Conservation (phyloP, 2,113 vertebrate genomes). For the Dryoscopus gambensis region DNA sequence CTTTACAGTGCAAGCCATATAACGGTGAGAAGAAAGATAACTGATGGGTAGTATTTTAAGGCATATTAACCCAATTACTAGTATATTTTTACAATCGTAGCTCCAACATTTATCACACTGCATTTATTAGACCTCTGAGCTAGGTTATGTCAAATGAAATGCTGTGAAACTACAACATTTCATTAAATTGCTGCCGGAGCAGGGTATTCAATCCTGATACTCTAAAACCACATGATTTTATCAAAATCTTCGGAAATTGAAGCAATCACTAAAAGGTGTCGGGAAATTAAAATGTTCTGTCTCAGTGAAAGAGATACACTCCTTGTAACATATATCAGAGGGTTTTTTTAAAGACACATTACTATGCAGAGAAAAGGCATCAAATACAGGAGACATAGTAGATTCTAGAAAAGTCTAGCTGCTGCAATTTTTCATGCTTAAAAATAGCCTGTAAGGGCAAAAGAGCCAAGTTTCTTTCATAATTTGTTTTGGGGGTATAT, state of each 20-base stretch:
- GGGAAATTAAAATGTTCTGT: slow-evolving; percentile 92
- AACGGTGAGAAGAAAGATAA: slow-evolving; percentile 80
- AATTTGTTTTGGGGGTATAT: neutral
- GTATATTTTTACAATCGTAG: slow-evolving; percentile 90
- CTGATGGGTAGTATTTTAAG: slow-evolving; percentile 97
- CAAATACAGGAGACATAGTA: slow-evolving; percentile 67
- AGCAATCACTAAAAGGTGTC: slow-evolving; percentile 92
- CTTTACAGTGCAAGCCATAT: slow-evolving; percentile 52
- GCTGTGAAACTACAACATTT: slow-evolving; percentile 77
- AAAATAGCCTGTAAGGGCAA: slow-evolving; percentile 50
- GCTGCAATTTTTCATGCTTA: slow-evolving; percentile 73
- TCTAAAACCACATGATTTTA: slow-evolving; percentile 87
- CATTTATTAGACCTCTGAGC: slow-evolving; percentile 83
- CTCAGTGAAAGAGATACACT: slow-evolving; percentile 84
- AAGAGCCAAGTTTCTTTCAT: neutral
- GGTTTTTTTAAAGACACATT: slow-evolving; percentile 79
- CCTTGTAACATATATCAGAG: slow-evolving; percentile 86
- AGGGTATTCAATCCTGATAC: slow-evolving; percentile 79
- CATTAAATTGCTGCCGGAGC: slow-evolving; percentile 79
- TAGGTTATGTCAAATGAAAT: slow-evolving; percentile 82
- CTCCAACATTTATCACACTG: slow-evolving; percentile 84
- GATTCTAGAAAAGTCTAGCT: slow-evolving; percentile 72
- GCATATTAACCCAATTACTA: slow-evolving; percentile 99
- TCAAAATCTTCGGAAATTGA: slow-evolving; percentile 95
- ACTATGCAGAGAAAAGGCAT: slow-evolving; percentile 80